These are phyloP conservation scores for Eupsittula cactorum DNA, from an alignment of 2,113 vertebrate species.

Conservation along the genomic window DNA sequence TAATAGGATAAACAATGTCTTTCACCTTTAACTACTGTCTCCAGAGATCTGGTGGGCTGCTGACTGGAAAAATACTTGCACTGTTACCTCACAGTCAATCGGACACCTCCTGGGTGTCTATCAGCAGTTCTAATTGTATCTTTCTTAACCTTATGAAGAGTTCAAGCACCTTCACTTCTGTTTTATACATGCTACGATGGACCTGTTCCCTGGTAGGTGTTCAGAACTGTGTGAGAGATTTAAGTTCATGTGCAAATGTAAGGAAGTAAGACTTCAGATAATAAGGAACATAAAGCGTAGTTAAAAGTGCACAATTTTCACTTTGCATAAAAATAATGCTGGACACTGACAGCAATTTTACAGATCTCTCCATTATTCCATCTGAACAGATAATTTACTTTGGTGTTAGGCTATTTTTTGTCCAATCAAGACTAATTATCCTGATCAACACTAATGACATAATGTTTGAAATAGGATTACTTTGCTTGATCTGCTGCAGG, in stretches of 20 bases:
- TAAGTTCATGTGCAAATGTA: background rate
- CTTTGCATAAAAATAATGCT: background rate
- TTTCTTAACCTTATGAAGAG: background rate
- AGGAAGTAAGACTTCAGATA: background rate
- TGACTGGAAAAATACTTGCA: background rate
- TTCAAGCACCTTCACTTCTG: background rate
- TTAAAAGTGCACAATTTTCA: background rate
- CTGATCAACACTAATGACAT: slow-evolving; percentile 17
- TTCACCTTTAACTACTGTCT: background rate
- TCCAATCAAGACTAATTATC: slow-evolving; percentile 45
- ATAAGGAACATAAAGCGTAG: background rate
- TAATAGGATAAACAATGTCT: background rate
- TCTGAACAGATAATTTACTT: slow-evolving; percentile 32
- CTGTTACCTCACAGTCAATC: background rate
- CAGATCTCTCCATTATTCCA: background rate
- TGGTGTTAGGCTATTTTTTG: slow-evolving; percentile 22
- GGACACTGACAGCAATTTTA: background rate
- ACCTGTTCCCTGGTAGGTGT: background rate
- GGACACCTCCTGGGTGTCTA: background rate
- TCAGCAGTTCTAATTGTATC: background rate
- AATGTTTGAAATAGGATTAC: slow-evolving; percentile 44
- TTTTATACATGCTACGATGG: background rate
- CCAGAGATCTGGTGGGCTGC: background rate
- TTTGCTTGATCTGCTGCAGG: slow-evolving; percentile 2
- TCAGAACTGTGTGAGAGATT: background rate